A percentile compares a stretch with the other conserved stretches of the same genome.
These are phyloP conservation scores for Pseudolaguvia tuberculata DNA, from an alignment of 2,113 vertebrate genomes.

Conservation along the genomic window DNA sequence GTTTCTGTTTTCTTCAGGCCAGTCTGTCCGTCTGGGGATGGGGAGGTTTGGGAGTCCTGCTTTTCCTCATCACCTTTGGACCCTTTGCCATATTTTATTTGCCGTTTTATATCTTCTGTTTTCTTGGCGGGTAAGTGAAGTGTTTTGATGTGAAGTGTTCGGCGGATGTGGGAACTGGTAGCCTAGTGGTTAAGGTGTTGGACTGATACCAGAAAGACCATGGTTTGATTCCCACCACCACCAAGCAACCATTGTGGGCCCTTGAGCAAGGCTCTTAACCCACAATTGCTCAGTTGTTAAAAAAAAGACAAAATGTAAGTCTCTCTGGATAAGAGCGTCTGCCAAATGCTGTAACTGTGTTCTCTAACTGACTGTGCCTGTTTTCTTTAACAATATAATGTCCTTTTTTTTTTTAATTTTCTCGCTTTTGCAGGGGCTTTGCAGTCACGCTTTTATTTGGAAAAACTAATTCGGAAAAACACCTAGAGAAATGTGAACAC, in stretches of 20 bases:
- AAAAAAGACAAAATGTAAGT: no score
- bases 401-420: conserved; percentile 7
- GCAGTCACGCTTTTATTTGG: conserved; percentile 92
- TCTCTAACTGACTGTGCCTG: no score
- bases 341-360: neutral
- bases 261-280: no score
- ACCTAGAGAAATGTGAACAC: conserved; percentile 93
- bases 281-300: no score
- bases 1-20: conserved; percentile 73
- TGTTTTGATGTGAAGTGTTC: no score
- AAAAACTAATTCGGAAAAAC: conserved; percentile 93
- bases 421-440: conserved; percentile 75
- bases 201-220: no score
- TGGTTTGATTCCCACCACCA: no score
- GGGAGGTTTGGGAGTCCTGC: conserved; percentile 90
- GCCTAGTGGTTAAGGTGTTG: no score
- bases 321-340: no score
- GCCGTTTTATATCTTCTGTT: conserved; percentile 97
- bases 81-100: conserved; percentile 97
- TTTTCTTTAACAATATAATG: neutral
- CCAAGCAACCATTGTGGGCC: no score
- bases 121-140: conserved; percentile 89
- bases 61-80: conserved; percentile 96
- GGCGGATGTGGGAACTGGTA: no score
- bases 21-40: conserved; percentile 98